Conservation (phyloP, 2,113 vertebrate genomes). For the Abramis brama region DNA sequence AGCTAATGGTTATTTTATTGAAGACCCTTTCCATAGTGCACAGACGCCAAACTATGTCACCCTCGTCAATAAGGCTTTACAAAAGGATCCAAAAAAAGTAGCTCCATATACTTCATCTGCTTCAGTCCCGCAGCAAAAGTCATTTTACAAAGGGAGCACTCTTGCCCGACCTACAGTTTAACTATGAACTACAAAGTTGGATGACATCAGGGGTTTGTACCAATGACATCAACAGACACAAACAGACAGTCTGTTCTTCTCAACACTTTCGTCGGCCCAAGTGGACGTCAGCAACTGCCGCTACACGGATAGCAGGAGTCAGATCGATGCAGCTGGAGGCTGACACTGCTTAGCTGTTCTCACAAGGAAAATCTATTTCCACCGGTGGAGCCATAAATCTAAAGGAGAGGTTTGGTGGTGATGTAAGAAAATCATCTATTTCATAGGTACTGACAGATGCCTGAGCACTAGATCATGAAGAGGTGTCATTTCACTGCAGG, state of each 20-base stretch:
- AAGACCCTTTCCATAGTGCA: conserved; percentile 15
- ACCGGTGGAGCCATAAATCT: conserved; percentile 46
- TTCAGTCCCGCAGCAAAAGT: neutral
- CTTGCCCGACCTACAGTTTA: neutral
- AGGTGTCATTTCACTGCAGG: neutral
- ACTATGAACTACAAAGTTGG: conserved; percentile 10
- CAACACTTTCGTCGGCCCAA: conserved; percentile 60
- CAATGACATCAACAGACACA: conserved; percentile 63
- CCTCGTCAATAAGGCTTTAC: conserved; percentile 3
- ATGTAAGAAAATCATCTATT: conserved; percentile 44
- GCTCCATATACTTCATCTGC: neutral
- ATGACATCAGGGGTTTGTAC: conserved; percentile 61
- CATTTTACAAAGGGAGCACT: neutral
- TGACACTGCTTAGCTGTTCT: conserved; percentile 42
- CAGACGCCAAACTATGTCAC: conserved; percentile 9
- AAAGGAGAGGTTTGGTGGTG: conserved; percentile 38
- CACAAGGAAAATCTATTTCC: conserved; percentile 42
- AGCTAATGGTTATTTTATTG: neutral
- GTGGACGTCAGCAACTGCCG: conserved; percentile 3
- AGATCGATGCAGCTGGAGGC: conserved; percentile 41
- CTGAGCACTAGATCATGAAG: conserved; percentile 25
- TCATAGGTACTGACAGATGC: conserved; percentile 42
- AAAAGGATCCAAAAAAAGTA: neutral
- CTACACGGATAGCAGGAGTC: conserved; percentile 13
- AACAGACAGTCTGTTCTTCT: conserved; percentile 59